Conservation (phyloP, 1,140 invertebrate species). For the Schlechtendalia chinensis region DNA sequence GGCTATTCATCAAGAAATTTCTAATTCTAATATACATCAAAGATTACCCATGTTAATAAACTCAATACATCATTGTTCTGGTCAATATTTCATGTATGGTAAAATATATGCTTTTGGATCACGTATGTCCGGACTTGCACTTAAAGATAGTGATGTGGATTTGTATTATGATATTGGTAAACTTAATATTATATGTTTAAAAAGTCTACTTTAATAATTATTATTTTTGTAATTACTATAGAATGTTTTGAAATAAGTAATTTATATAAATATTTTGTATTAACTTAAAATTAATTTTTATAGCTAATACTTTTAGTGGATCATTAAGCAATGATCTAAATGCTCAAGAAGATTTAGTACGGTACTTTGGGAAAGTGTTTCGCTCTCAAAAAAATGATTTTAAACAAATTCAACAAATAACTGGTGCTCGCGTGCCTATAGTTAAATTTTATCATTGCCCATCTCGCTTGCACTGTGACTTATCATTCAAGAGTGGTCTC, state of each 20-base stretch:
- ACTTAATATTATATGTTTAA: neutral
- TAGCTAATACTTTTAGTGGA: constrained; percentile 32
- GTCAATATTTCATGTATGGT: neutral
- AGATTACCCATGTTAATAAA: constrained; percentile 25
- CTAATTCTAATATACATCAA: neutral
- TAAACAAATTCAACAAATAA: constrained; percentile 55
- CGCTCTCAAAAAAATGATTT: constrained; percentile 52
- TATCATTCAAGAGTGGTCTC: constrained; percentile 62
- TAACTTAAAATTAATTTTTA: neutral
- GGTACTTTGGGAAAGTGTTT: constrained; percentile 46
- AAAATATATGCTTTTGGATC: constrained; percentile 57
- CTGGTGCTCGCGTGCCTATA: constrained; percentile 61
- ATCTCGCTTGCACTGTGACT: constrained; percentile 59
- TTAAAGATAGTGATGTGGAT: constrained; percentile 58
- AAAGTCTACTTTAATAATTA: too few relatives aligned
- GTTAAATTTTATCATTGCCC: constrained; percentile 59
- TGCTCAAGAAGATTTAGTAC: constrained; percentile 42
- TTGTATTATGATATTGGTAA: constrained; percentile 59
- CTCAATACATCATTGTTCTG: constrained; percentile 22
- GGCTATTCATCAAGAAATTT: constrained; percentile 26
- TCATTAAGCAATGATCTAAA: constrained; percentile 16
- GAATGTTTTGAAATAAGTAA: too few relatives aligned
- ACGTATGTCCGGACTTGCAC: constrained; percentile 57
- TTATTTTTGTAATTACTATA: too few relatives aligned
- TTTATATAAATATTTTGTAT: too few relatives aligned